Evolutionary conservation across 2,888 invertebrate genomes (phyloP).

Genomic region (Nymphalis urticae): DNA sequence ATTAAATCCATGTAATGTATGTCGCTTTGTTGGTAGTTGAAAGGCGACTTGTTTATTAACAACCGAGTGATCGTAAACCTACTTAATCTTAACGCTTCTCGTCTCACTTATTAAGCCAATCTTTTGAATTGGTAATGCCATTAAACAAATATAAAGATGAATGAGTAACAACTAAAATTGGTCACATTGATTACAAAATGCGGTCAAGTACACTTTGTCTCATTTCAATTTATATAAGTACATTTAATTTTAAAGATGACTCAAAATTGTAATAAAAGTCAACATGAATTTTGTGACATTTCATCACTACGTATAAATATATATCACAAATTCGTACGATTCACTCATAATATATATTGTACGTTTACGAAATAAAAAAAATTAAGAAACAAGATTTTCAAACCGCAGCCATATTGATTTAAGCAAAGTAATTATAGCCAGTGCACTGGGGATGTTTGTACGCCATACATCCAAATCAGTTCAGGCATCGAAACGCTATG

Average conservation of each 20-base stretch:
- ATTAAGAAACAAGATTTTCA: too few relatives aligned
- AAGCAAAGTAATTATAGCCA: too few relatives aligned
- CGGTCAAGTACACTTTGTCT: slow-evolving; percentile 24
- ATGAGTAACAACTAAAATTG: slow-evolving; percentile 14
- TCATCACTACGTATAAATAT: not conserved
- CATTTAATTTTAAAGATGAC: not conserved
- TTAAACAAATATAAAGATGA: slow-evolving; percentile 30
- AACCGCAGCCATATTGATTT: too few relatives aligned
- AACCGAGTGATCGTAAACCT: slow-evolving; percentile 34
- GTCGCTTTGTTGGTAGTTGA: not conserved
- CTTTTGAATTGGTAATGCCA: slow-evolving; percentile 40
- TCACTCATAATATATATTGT: too few relatives aligned
- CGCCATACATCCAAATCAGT: too few relatives aligned
- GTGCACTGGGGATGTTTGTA: too few relatives aligned
- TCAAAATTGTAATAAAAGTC: not conserved
- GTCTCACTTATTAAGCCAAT: slow-evolving; percentile 43
- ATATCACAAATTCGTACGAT: too few relatives aligned
- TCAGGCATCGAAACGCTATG: too few relatives aligned
- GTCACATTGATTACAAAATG: slow-evolving; percentile 26
- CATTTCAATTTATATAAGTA: slow-evolving; percentile 1
- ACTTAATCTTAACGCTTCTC: slow-evolving; percentile 33
- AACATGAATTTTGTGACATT: not conserved
- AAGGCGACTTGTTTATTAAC: not conserved
- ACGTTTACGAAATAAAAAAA: too few relatives aligned
- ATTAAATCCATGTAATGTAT: too few relatives aligned